Evolutionary conservation across 2,113 vertebrate species (phyloP), one percentile per base, ranked within the genome.

Genomic region (Scolopax mira): DNA sequence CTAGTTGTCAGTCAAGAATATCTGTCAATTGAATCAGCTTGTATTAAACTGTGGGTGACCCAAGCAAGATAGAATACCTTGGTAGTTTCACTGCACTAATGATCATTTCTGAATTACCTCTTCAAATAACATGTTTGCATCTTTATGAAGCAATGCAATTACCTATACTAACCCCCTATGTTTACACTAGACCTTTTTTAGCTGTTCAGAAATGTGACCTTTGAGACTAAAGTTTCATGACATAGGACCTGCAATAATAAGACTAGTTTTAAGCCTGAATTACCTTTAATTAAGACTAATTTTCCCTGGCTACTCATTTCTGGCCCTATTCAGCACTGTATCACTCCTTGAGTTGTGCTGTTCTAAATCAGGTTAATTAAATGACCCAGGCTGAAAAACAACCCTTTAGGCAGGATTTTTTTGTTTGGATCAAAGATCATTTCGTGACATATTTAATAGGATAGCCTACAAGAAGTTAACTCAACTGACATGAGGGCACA

Each of bases 401-500:
- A 33, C 9, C 13, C 70, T 72, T 60, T 27, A 57, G 16, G 33
- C 2, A 23, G 8, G 7, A 33, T 13, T 46, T 58, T 52, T 64
- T 73, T 80, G 8, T 77, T 83, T 44, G 39, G 9, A 80, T 35
- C 12, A 48, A 90, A 66, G 14, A 31, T 7, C 1, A 18, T 39
- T 42, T 72, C 54, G 64, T 55, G 6, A 52, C 11, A 19, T 49
- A 77, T 58, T 74, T 31, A 49, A 18, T 4, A 84, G 33, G 13
- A n/a, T 5, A 84, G 9, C 17, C 28, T 19, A 60, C 17, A 74
- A 49, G n/a, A 91, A 70, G 6, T 8, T 80, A 70, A 58, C 13
- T 51, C 1, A 1, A 10, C 12, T 52, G 27, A 23, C 23, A 61
- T 2, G 16, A 12, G 13, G 41, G 3, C 17, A 77, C 0, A 0